Percentiles rank a stretch among this genome's conserved stretches.
phyloP scores from a whole-genome alignment of 2,113 vertebrate species.

The Manacus vitellinus region DNA sequence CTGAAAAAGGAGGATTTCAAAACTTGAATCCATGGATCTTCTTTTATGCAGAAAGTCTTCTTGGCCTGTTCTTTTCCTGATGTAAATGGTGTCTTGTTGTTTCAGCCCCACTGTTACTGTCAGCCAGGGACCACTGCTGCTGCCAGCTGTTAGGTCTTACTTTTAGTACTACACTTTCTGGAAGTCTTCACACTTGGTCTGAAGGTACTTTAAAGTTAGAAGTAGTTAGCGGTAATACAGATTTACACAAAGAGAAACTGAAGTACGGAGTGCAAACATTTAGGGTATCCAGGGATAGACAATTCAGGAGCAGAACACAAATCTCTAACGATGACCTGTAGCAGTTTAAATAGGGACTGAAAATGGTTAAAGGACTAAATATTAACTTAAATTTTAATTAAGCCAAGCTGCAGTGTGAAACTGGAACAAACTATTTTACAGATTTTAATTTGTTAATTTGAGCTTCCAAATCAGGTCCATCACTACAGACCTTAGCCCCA shows the following conservation, averaged over 20 bases:
- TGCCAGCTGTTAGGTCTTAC: neutral
- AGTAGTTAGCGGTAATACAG: neutral
- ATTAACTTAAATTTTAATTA: neutral
- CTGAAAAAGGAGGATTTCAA: neutral
- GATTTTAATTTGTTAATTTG: slow-evolving; percentile 33
- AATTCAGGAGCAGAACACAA: neutral
- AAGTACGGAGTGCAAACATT: neutral
- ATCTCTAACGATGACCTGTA: neutral
- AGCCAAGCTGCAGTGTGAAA: neutral
- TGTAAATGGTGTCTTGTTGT: neutral
- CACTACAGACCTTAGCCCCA: neutral
- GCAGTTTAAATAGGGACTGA: neutral
- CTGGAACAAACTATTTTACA: neutral
- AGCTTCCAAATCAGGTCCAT: neutral
- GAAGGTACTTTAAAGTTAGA: neutral
- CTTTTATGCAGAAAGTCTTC: neutral
- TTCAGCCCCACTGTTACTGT: neutral
- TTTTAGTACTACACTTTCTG: neutral
- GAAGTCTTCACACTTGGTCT: neutral
- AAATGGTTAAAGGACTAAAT: neutral
- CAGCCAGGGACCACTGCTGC: neutral
- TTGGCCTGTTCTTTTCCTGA: neutral
- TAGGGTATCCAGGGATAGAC: neutral
- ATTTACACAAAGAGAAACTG: neutral
- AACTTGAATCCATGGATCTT: neutral